Evolutionary conservation across 1,140 invertebrate genomes (phyloP), one percentile per base, ranked within the genome.

Genomic region (Whitmania pigra): DNA sequence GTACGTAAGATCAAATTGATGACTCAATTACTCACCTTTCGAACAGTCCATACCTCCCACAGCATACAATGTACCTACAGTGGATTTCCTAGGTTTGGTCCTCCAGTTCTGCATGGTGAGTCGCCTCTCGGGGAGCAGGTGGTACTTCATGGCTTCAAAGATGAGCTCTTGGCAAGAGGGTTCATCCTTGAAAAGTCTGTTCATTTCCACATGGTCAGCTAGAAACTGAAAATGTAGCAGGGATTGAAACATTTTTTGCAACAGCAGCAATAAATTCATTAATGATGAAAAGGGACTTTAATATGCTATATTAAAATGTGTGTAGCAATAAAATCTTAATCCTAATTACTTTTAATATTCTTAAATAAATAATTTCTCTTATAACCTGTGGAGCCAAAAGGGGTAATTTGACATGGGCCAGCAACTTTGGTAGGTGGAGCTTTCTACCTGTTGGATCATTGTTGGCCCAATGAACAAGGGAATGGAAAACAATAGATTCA

Each of bases 101-200:
- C 91, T 85, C 57, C 86, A 86, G 72, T 88, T 88, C 74, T 89
- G 87, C 73, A 93, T 85, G 72, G 88, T 85, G 55, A 71, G 88
- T 43, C 91, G 83, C 71, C 92, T 82, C 78, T 94, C 92, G 9
- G 92, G 92, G 71, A 94, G 80, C 20, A 94, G 82, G 80, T 94
- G 92, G 86, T 93, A 94, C 78, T 93, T 94, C 73, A 94, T 86
- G 53, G 93, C 92, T 82, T 95, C 93, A 87, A 94, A 91, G 69
- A 95, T 89, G 49, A 96, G 83, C 75, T 90, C 88, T 79, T 93
- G 90, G 79, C 90, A 92, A 74, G 86, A 86, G 20, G 84, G 80
- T 76, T 89, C 86, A 74, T 88, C 86, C 76, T 82, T 83, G 75
- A 89, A 86, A 74, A 88, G 79, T 53, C 84, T 79, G 77, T 88